Evolutionary conservation across 2,888 invertebrate genomes (phyloP), one percentile per base, ranked within the genome.

Genomic region (Alloscopus bannaensis): DNA sequence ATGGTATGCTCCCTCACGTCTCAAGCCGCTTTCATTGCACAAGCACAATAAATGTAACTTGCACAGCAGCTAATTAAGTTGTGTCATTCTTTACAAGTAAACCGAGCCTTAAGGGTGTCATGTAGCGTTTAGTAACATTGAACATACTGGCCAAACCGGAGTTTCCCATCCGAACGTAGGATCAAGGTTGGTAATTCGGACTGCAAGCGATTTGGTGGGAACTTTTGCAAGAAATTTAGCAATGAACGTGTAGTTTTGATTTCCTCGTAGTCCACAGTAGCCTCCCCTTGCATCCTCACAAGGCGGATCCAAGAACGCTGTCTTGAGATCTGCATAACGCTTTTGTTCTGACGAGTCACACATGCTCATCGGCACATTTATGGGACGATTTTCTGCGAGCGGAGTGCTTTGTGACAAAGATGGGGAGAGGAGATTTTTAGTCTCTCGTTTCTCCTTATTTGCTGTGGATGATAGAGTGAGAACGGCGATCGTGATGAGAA

Each of bases 171-270:
- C 75, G 45, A 70, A 75, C 1, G 16, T 52, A 29, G 69, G 62
- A 40, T 80, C 80, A 72, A 75, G 66, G 1, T 45, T 36, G 22
- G 29, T 42, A 6, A 80, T 75, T 20, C 64, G 40, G 2, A 80
- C 69, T 0, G 62, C 36, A 18, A 80, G 42, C 2, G 40, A 26
- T 50, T 80, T 68, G 24, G 68, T 70, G 22, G 22, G 20, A 57
- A 68, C 55, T 57, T 80, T 80, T 6, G 80, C 2, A 3, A 62
- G 20, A 45, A 75, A 80, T 20, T 75, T 69, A 8, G 59, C 26
- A 29, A 65, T 20, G 28, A 80, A 24, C 16, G 80, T 75, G 40
- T 75, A 64, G 40, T 80, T 80, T 47, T 73, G 73, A 50, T 80
- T 47, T 18, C 75, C 31, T 55, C 80, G 66, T 18, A 80, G 26